Conservation (phyloP, 2,113 vertebrate species). For the Baryphthengus martii region DNA sequence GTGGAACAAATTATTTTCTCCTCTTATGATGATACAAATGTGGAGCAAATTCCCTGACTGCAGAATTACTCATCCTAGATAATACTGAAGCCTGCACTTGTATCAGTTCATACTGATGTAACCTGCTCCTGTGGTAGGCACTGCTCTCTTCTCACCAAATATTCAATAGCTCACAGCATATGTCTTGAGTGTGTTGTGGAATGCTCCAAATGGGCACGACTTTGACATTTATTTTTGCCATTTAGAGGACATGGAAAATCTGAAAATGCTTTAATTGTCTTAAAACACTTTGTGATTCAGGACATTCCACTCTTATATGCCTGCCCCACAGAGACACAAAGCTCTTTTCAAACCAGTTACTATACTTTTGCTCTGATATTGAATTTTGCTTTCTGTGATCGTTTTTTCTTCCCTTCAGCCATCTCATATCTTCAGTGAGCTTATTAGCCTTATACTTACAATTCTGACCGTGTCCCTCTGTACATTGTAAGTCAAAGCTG, state of each 20-base stretch:
- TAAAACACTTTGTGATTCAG: constrained; percentile 9
- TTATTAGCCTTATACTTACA: constrained; percentile 33
- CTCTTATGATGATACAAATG: neutral
- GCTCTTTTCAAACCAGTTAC: constrained; percentile 40
- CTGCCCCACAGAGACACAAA: constrained; percentile 6
- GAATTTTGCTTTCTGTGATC: constrained; percentile 32
- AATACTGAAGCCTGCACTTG: neutral
- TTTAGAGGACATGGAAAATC: constrained; percentile 11
- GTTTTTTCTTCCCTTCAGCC: constrained; percentile 36
- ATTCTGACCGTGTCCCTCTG: constrained; percentile 37
- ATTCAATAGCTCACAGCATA: neutral
- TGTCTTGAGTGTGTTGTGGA: neutral
- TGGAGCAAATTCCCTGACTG: neutral
- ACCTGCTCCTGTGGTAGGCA: neutral
- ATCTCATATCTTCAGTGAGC: neutral
- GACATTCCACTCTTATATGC: neutral
- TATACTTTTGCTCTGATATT: constrained; percentile 15
- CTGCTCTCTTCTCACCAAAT: neutral
- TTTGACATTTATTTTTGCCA: constrained; percentile 32
- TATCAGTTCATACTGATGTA: neutral
- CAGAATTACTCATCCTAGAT: neutral
- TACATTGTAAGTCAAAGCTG: constrained; percentile 35
- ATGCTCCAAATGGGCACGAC: neutral
- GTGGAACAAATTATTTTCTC: neutral
- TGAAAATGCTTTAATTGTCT: constrained; percentile 47